phyloP scores from a whole-genome alignment of 2,888 invertebrate genomes.

The Drosophila birchii region DNA sequence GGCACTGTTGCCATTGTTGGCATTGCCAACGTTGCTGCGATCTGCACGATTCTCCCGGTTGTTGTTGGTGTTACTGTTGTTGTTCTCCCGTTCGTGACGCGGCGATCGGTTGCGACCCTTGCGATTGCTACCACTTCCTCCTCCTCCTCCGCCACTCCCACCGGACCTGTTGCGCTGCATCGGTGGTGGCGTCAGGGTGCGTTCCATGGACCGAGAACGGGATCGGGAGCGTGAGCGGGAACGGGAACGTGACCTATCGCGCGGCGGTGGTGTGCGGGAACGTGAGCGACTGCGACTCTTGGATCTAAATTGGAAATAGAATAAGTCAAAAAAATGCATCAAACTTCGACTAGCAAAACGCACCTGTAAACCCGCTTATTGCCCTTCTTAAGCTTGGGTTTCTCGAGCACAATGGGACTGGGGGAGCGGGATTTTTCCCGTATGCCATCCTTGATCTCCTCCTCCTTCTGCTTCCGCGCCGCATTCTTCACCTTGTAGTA shows the following conservation, averaged over 20 bases:
- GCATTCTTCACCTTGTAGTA: slow-evolving; percentile 98
- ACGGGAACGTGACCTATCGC: slow-evolving; percentile 85
- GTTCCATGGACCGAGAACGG: slow-evolving; percentile 84
- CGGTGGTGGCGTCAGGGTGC: slow-evolving; percentile 58
- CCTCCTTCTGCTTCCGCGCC: slow-evolving; percentile 94
- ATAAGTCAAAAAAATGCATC: neutral
- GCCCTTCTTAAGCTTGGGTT: slow-evolving; percentile 86
- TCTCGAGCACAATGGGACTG: slow-evolving; percentile 90
- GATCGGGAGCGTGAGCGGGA: slow-evolving; percentile 84
- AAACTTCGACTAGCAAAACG: neutral
- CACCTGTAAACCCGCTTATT: slow-evolving; percentile 89
- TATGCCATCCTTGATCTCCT: slow-evolving; percentile 90
- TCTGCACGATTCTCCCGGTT: slow-evolving; percentile 76
- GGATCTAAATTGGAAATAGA: slow-evolving; percentile 71
- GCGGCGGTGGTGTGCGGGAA: slow-evolving; percentile 85
- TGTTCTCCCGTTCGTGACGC: slow-evolving; percentile 81
- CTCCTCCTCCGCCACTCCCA: slow-evolving; percentile 13
- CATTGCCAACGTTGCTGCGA: slow-evolving; percentile 65
- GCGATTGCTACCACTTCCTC: slow-evolving; percentile 82
- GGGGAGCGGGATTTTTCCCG: slow-evolving; percentile 91
- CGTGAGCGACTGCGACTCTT: slow-evolving; percentile 86
- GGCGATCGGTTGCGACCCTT: slow-evolving; percentile 84
- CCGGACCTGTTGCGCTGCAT: slow-evolving; percentile 47
- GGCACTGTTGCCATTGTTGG: slow-evolving; percentile 80
- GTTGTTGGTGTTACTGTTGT: slow-evolving; percentile 67